Evolutionary conservation across 2,888 invertebrate genomes (phyloP), one percentile per base, ranked within the genome.

Genomic region (Chloroclysta siterata): DNA sequence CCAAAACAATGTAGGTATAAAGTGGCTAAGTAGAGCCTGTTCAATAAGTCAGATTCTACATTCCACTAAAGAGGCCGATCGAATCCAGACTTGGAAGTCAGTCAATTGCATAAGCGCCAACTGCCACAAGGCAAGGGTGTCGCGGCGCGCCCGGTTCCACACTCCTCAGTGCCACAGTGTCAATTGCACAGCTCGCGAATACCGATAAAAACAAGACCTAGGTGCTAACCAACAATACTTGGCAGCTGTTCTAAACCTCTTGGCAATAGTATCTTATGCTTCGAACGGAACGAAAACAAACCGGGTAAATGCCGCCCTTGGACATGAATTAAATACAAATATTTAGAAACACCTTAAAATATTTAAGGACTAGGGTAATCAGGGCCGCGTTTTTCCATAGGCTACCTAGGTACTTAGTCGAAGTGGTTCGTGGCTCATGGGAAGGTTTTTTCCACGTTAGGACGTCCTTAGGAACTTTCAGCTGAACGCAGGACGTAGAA

Each of bases 21-120:
- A 8, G 14, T 22, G 0, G 22, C 13, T 47, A 47, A 36, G 39
- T 42, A 22, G 14, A 28, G 48, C 41, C 54, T 42, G 47, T 39
- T 39, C 55, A 41, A 63, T 55, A 47, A 63, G 53, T 63, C 22
- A 54, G 52, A 60, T 60, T 57, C 47, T 17, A 39, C 53, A 60
- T 65, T 57, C 51, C 29, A 39, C 53, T 51, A 53, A 50, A 51
- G 53, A 53, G 55, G 36, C 60, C 53, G 53, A 50, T 14, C 17
- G 63, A 65, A 63, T 57, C 72, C 65, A 71, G 75, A 75, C 66
- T 82, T 80, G 80, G 82, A 82, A 80, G 76, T 79, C 82, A 82
- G 81, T 82, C 80, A 83, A 82, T 89, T 89, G 88, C 87, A 87
- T 87, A 88, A 88, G 85, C 80, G 81, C 79, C 83, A 84, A 85